Conservation (phyloP, 2,888 invertebrate species). For the Drosophila mettleri region DNA sequence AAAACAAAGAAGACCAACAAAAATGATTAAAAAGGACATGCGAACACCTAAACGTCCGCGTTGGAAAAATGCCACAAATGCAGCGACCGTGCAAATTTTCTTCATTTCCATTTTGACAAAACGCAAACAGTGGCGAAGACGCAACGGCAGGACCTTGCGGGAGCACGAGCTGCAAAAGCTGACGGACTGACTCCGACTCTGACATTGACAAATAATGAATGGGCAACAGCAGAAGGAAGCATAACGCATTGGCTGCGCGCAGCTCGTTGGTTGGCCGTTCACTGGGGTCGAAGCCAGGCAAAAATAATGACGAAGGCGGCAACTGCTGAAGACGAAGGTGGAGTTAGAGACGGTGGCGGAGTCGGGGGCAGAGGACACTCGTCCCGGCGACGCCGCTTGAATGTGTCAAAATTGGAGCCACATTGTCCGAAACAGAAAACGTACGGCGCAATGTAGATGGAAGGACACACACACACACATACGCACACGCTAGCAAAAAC, state of each 20-base stretch:
- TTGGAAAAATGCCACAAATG: conserved; percentile 81
- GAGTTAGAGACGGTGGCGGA: background rate
- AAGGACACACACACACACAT: conserved; percentile 47
- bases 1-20: conserved; percentile 62
- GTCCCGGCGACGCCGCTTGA: conserved; percentile 73
- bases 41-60: conserved; percentile 81
- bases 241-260: conserved; percentile 52
- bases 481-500: conserved; percentile 1
- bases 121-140: conserved; percentile 73
- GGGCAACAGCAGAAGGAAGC: conserved; percentile 63
- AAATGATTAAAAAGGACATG: conserved; percentile 80
- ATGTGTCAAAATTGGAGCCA: conserved; percentile 84
- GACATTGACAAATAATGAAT: conserved; percentile 84
- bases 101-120: conserved; percentile 83
- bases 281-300: conserved; percentile 5
- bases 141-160: conserved; percentile 22
- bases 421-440: conserved; percentile 83
- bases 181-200: conserved; percentile 80
- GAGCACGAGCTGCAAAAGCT: conserved; percentile 57
- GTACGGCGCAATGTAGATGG: conserved; percentile 61
- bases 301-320: conserved; percentile 58
- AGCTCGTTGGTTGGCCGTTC: conserved; percentile 3
- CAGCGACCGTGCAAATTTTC: conserved; percentile 83
- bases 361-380: conserved; percentile 21
- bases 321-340: conserved; percentile 9